phyloP scores from a whole-genome alignment of 2,888 invertebrate genomes.

The Melipona beecheii region DNA sequence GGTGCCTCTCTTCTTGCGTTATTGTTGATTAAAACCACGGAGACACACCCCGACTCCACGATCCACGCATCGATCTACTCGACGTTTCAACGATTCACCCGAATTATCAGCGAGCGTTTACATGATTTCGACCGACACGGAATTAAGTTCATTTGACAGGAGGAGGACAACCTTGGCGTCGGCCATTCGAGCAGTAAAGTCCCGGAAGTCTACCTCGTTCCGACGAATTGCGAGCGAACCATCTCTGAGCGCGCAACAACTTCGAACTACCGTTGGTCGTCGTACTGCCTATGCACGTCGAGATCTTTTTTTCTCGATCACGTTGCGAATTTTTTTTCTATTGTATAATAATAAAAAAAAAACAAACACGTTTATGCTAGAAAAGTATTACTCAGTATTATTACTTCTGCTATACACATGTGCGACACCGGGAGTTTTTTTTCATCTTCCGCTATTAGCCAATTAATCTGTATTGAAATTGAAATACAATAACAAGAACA shows the following conservation, averaged over 20 bases:
- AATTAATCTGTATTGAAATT: not conserved
- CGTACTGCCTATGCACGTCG: not conserved
- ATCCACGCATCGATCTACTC: slow-evolving; percentile 42
- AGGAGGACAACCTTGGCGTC: slow-evolving; percentile 64
- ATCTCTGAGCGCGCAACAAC: slow-evolving; percentile 41
- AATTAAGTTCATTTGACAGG: slow-evolving; percentile 60
- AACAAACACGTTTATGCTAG: too few species aligned
- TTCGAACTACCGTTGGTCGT: slow-evolving; percentile 32
- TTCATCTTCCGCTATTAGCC: not conserved
- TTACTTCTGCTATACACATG: not conserved
- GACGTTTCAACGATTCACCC: slow-evolving; percentile 27
- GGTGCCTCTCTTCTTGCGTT: slow-evolving; percentile 54
- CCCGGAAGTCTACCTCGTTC: slow-evolving; percentile 62
- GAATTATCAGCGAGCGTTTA: slow-evolving; percentile 43
- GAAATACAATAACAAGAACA: not conserved
- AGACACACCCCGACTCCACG: slow-evolving; percentile 54
- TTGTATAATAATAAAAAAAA: not conserved
- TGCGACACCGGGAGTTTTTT: not conserved
- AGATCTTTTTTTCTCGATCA: not conserved
- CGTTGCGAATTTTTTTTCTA: not conserved
- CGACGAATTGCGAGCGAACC: slow-evolving; percentile 46
- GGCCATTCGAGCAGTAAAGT: slow-evolving; percentile 69
- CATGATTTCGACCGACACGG: slow-evolving; percentile 58
- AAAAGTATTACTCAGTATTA: not conserved
- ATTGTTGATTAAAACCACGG: slow-evolving; percentile 50